Evolutionary conservation across 2,888 invertebrate species (phyloP), one percentile per base, ranked within the genome.

Genomic region (Pseudanteris insignis): DNA sequence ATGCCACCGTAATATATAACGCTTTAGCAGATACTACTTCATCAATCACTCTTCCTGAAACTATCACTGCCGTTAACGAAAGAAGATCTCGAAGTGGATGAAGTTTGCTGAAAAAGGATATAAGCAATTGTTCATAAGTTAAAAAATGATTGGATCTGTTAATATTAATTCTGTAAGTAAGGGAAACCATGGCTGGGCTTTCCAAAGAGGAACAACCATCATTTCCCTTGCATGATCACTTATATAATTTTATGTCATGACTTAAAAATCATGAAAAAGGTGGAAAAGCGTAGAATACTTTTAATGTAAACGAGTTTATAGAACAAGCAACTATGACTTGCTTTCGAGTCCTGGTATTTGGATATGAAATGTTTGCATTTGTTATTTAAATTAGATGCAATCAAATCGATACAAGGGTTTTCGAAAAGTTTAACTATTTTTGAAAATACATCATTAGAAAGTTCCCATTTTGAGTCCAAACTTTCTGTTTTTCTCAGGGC

Each of bases 221-320:
- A 75, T 70, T 0, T 73, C 76, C 15, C 60, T 43, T 4, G 73
- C n/a, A n/a, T n/a, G n/a, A n/a, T n/a, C n/a, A n/a, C n/a, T n/a
- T n/a, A n/a, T n/a, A n/a, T n/a, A n/a, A n/a, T n/a, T n/a, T n/a
- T n/a, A n/a, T n/a, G n/a, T n/a, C n/a, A n/a, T n/a, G n/a, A n/a
- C n/a, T n/a, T n/a, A n/a, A n/a, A n/a, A n/a, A n/a, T n/a, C n/a
- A n/a, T n/a, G n/a, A n/a, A n/a, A n/a, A n/a, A n/a, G n/a, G n/a
- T n/a, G n/a, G n/a, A n/a, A n/a, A n/a, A n/a, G n/a, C n/a, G n/a
- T n/a, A n/a, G n/a, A n/a, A n/a, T n/a, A n/a, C n/a, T n/a, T n/a
- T n/a, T n/a, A n/a, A n/a, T n/a, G n/a, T n/a, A n/a, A n/a, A n/a
- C n/a, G n/a, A n/a, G n/a, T n/a, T n/a, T n/a, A n/a, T n/a, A n/a